phyloP scores from a whole-genome alignment of 53 echinoderm and acorn worm species.

The Zoroaster sp. region DNA sequence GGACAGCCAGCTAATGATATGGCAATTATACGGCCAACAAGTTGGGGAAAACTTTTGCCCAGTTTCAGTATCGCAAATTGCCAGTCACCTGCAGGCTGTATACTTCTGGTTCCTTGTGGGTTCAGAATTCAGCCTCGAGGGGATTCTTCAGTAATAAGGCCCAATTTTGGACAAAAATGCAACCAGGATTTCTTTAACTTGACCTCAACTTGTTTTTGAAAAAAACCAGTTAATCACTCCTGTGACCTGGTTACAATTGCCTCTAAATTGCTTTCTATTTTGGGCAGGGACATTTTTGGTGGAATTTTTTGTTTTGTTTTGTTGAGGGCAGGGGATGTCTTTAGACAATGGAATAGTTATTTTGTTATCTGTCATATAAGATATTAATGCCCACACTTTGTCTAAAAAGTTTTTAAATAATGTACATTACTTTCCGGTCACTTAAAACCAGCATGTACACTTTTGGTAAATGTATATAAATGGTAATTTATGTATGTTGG shows the following conservation, averaged over 20 bases:
- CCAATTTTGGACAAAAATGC: not conserved
- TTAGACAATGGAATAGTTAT: not conserved
- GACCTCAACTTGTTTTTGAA: not conserved
- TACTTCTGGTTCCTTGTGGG: not conserved
- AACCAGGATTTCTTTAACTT: not conserved
- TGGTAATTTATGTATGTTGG: too few relatives aligned
- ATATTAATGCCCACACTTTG: too few relatives aligned
- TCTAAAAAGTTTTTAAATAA: not conserved
- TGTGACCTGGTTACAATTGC: not conserved
- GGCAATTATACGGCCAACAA: conserved; percentile 22
- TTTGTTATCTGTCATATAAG: not conserved
- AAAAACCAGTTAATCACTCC: not conserved
- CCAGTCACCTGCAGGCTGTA: not conserved
- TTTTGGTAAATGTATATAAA: not conserved
- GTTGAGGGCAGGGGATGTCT: not conserved
- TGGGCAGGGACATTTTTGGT: not conserved
- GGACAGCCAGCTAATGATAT: conserved; percentile 18
- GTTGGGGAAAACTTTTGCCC: not conserved
- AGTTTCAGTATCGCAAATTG: not conserved
- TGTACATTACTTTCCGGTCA: not conserved
- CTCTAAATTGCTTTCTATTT: not conserved
- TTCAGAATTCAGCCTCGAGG: conserved; percentile 10
- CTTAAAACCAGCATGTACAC: not conserved
- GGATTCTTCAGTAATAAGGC: conserved; percentile 24
- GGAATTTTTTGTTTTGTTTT: not conserved